Evolutionary conservation across 2,888 invertebrate genomes (phyloP), one percentile per base, ranked within the genome.

Genomic region (Marronus borbonicus): DNA sequence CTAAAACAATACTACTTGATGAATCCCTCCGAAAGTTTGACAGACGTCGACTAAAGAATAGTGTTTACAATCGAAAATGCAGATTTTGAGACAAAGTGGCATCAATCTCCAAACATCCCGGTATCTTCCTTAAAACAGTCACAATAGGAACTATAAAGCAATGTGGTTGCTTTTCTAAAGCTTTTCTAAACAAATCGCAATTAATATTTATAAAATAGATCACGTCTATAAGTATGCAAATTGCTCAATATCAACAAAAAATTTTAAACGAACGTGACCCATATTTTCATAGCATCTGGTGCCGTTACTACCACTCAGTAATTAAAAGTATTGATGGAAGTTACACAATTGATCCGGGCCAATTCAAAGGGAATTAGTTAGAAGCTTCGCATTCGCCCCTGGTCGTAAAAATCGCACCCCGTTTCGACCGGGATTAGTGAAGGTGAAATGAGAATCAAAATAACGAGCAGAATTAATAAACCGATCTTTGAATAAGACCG

Each of bases 261-360:
- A 58, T 60, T 58, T 72, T 7, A 39, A 72, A 58, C 72, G 39
- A 60, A 39, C 17, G 72, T 58, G 58, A 58, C 58, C 58, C 58
- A 72, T 72, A 72, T 72, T 72, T 72, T 58, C 70, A 72, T 58
- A 50, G 68, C 68, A 72, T 72, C 70, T 72, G 70, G 70, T 55
- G 58, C 58, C 12, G 17, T 39, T 39, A 17, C 36, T 17, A 20
- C 20, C 70, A 0, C 20, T 39, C 58, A 39, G 58, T 58, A 72
- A 72, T 72, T 72, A 72, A 72, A 72, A 72, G 70, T 72, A 72
- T 72, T 72, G 70, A 72, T 72, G 70, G 58, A 39, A 72, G 70
- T 72, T 72, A 72, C 39, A 50, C 70, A 72, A 72, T 72, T 72
- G 70, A 72, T 72, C 70, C 70, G 20, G 58, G 39, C 36, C 70